Evolutionary conservation across 2,888 invertebrate species (phyloP), one percentile per base, ranked within the genome.

Genomic region (Drosophila heteroneura): DNA sequence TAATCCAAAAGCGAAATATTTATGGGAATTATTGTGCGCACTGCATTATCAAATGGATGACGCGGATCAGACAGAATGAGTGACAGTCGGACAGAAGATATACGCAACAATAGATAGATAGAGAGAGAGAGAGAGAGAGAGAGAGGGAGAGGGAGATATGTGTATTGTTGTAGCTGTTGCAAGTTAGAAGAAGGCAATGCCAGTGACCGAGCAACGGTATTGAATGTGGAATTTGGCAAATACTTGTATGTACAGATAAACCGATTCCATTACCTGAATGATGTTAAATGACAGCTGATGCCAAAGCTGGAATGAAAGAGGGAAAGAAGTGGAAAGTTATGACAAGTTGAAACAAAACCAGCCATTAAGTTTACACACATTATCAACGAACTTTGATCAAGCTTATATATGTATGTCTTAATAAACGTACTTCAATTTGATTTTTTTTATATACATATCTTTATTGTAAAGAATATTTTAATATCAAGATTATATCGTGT

Each of bases 1-100:
- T 85, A 85, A 85, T 82, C 82, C 60, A 72, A 69, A 65, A 74
- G 74, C 70, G 54, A 77, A 77, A 82, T 85, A 82, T 85, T 88
- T 85, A 85, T 85, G 88, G 77, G 83, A 83, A 75, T 82, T 85
- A 74, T 57, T 37, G 71, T 80, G 83, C 70, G 79, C 54, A 74
- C 60, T 83, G 88, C 88, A 85, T 83, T 74, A 81, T 75, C 77
- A 84, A 80, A 78, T 80, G 79, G 73, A 79, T 70, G 72, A 72
- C 53, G 62, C 54, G 61, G 54, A 71, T 78, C 49, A 60, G 37
- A 2, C 28, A 69, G 56, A 56, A 30, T 47, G 28, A 49, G 65
- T 79, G 74, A 74, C 74, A 82, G 64, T 19, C 47, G 71, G 59
- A 76, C 47, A 28, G 39, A 26, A n/a, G 37, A 30, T 26, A 28